These are phyloP conservation scores for Erebia palarica DNA, from an alignment of 2,888 invertebrate genomes.

Conservation along the genomic window DNA sequence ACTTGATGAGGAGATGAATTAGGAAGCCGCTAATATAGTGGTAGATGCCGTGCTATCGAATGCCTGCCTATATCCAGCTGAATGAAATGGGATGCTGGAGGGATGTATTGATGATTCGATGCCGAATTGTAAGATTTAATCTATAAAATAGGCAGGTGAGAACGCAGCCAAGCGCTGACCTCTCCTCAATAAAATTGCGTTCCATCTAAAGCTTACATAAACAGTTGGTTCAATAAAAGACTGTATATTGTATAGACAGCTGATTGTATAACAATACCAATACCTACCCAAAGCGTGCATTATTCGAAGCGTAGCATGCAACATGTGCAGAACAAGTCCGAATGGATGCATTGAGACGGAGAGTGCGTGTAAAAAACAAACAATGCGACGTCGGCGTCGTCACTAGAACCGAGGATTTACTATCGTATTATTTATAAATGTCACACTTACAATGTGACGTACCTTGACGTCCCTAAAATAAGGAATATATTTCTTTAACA, in stretches of 20 bases:
- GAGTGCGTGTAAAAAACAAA: conserved; percentile 39
- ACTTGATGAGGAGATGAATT: too few species aligned
- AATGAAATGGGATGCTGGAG: too few species aligned
- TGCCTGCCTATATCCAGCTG: too few species aligned
- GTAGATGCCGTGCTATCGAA: too few species aligned
- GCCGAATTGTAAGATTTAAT: too few species aligned
- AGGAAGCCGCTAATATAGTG: too few species aligned
- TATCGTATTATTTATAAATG: too few species aligned
- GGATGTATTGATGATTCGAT: too few species aligned
- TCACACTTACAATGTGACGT: too few species aligned
- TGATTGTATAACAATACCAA: conserved; percentile 23
- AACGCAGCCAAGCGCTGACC: neutral
- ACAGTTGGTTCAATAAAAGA: neutral
- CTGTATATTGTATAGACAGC: neutral
- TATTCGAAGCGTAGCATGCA: conserved; percentile 13
- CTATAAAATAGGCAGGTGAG: neutral
- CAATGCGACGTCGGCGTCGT: conserved; percentile 29
- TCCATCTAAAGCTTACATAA: neutral
- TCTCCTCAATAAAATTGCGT: neutral
- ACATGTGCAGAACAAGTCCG: conserved; percentile 29
- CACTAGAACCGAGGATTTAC: neutral
- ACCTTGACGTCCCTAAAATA: too few species aligned
- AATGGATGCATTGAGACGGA: conserved; percentile 34
- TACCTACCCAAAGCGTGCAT: conserved; percentile 12
- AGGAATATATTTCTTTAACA: too few species aligned